Percentiles rank a stretch among this genome's conserved stretches.
phyloP scores from a whole-genome alignment of 1,140 invertebrate species.

The Branchinecta lindahli region DNA sequence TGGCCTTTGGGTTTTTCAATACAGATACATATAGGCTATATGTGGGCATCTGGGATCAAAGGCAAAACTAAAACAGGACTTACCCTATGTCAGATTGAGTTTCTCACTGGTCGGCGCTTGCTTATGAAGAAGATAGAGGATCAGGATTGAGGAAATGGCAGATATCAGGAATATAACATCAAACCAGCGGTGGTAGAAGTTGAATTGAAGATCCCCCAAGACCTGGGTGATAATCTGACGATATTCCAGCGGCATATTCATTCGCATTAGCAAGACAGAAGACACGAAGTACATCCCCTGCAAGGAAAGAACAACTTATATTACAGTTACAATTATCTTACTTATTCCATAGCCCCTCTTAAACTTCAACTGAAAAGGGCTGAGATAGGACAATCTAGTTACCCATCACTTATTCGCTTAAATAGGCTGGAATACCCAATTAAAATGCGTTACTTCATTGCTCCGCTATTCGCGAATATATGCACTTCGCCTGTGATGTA shows the following conservation, averaged over 20 bases:
- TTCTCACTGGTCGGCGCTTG: constrained; percentile 39
- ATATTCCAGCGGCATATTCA: constrained; percentile 99
- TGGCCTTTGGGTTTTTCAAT: no score
- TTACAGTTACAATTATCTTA: background rate
- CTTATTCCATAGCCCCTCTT: background rate
- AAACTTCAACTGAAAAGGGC: no score
- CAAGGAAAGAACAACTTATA: constrained; percentile 25
- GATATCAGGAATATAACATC: constrained; percentile 98
- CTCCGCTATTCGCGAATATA: no score
- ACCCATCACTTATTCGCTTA: no score
- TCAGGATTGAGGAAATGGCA: constrained; percentile 85
- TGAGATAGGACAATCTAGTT: no score
- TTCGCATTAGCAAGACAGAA: constrained; percentile 88
- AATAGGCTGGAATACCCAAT: no score
- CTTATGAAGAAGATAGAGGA: constrained; percentile 86
- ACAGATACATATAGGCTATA: no score
- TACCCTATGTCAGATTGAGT: background rate
- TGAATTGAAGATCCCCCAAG: constrained; percentile 92
- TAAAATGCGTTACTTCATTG: no score
- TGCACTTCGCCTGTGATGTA: no score
- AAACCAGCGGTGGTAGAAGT: constrained; percentile 99
- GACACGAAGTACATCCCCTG: constrained; percentile 99
- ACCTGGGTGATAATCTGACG: constrained; percentile 95
- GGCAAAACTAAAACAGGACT: no score
- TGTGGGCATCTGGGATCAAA: no score